Base-by-base conservation (phyloP, 2,888 invertebrate genomes). In the Lymantria dispar region DNA sequence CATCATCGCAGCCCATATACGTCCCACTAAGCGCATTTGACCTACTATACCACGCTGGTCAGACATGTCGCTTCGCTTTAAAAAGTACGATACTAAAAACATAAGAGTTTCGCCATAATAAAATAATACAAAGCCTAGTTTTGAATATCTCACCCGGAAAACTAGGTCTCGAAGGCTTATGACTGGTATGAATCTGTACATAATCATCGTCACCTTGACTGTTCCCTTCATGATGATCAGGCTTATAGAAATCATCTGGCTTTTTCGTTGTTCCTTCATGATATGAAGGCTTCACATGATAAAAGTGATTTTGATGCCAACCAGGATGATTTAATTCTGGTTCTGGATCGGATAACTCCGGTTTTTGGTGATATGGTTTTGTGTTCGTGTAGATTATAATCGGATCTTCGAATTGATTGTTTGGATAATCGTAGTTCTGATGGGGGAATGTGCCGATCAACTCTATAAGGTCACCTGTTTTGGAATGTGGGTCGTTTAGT, bases 381-480 rank as follows among this genome's bases (percentile, higher is more conserved):
- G 83, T 79, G 43, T 91, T 91, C 58, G 92, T 88, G 87, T 89
- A 92, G 66, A 85, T 87, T 70, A 87, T 85, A 54, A 87, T 83
- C 1, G 92, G 92, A 40, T 90, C 91, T 47, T 91, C 91, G 68
- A 81, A 91, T 65, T 90, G 86, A 60, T 87, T 88, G 45, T 58
- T 68, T 70, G 84, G 85, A 56, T 87, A 87, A 51, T 86, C 86
- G 72, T 83, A 91, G 69, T 76, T 85, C 70, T 91, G 90, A 70
- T 90, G 87, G 48, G 92, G 92, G 56, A 92, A 90, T 71, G 90
- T 70, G 7, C 92, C 92, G 74, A 92, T 91, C 57, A 92, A 78
- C 79, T 92, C 87, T 48, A 92, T 90, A 44, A 91, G 78, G 59
- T 92, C 92, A 88, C 92, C 92, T 92, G 92, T 83, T 72, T 44